Evolutionary conservation across 2,113 vertebrate species (phyloP).

Genomic region (Poeciliopsis prolifica): DNA sequence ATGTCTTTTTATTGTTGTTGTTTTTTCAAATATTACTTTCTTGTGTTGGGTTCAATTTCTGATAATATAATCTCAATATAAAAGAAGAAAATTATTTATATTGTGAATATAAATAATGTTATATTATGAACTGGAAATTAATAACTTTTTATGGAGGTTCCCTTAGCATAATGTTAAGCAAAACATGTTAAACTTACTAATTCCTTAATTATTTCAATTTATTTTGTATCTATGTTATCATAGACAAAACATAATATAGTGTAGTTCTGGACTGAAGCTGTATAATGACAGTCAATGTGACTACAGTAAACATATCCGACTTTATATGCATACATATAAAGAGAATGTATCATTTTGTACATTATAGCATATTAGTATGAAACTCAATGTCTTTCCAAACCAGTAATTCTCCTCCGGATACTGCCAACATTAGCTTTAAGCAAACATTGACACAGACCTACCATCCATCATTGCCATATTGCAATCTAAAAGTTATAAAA

Average conservation of each 20-base stretch:
- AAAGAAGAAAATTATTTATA: not conserved
- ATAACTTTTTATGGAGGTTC: not conserved
- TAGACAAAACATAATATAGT: not conserved
- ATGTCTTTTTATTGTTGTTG: too few species aligned
- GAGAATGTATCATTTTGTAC: not conserved
- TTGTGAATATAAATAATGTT: too few species aligned
- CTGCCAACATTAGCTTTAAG: conserved; percentile 10
- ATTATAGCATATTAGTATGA: not conserved
- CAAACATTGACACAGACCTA: not conserved
- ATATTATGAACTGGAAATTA: too few species aligned
- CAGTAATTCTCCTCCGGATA: not conserved
- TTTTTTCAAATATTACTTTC: not conserved
- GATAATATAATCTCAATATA: not conserved
- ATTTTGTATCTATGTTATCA: too few species aligned
- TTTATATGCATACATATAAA: not conserved
- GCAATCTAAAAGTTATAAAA: not conserved
- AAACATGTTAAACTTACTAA: not conserved
- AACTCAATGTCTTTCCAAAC: not conserved
- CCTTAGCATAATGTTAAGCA: not conserved
- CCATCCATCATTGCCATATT: not conserved
- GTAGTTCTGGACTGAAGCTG: not conserved
- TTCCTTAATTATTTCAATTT: too few species aligned
- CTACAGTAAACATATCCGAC: not conserved
- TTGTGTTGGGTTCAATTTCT: not conserved
- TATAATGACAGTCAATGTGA: not conserved